Conservation (phyloP, 1,140 invertebrate genomes). For the Drosophila prosaltans region DNA sequence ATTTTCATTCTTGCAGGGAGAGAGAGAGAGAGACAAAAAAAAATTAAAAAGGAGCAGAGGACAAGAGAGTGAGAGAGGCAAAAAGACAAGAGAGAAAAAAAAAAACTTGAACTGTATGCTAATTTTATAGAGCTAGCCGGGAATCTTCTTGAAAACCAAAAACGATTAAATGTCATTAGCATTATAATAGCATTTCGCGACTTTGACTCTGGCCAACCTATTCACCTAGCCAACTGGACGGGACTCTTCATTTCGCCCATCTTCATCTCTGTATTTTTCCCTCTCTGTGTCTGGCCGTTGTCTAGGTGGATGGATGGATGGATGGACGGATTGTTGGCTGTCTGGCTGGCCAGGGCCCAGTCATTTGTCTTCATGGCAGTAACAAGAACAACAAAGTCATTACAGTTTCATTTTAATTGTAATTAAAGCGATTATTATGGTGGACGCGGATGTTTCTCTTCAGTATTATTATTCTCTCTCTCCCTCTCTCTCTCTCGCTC, state of each 20-base stretch:
- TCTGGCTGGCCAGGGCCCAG: conserved; percentile 1
- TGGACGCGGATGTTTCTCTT: conserved; percentile 5
- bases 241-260: too few species aligned
- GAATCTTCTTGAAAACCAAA: conserved; percentile 35
- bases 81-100: background rate
- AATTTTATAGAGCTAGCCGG: conserved; percentile 33
- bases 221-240: background rate
- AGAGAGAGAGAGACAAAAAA: background rate
- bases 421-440: conserved; percentile 67
- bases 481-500: too few species aligned
- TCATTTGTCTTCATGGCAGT: conserved; percentile 50
- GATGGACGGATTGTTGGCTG: conserved; percentile 23
- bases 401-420: conserved; percentile 63
- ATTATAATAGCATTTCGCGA: conserved; percentile 58
- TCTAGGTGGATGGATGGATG: background rate
- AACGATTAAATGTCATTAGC: conserved; percentile 68
- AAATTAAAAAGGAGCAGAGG: too few species aligned
- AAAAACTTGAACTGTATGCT: conserved; percentile 57
- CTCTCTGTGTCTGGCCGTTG: background rate
- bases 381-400: conserved; percentile 40
- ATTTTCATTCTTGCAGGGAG: background rate
- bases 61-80: background rate
- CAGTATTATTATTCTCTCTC: background rate
- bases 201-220: conserved; percentile 35
- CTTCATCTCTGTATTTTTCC: background rate